A percentile compares a stretch with the other conserved stretches of the same genome.
Conservation (phyloP, 2,797 vertebrate species). For the Erethizon dorsatum region DNA sequence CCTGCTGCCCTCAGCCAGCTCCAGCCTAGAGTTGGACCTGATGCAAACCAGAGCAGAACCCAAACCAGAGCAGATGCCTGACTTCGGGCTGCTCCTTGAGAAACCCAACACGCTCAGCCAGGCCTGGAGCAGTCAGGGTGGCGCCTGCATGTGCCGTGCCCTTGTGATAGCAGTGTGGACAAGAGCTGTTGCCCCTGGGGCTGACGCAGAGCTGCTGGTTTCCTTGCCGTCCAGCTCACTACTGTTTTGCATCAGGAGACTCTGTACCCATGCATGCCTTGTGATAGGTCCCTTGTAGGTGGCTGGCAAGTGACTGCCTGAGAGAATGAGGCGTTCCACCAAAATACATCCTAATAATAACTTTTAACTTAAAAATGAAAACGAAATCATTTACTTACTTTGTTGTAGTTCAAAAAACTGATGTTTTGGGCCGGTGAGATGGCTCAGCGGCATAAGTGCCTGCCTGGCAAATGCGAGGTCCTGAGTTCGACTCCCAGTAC, state of each 20-base stretch:
- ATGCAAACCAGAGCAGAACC: background rate
- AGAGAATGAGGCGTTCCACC: background rate
- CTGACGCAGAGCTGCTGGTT: background rate
- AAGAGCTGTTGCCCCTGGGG: too few relatives aligned
- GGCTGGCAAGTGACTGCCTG: background rate
- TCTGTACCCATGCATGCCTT: background rate
- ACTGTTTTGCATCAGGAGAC: background rate
- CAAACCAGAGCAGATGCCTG: background rate
- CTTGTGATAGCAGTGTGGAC: background rate
- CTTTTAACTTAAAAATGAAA: conserved; percentile 34
- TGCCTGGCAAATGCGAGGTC: too few relatives aligned
- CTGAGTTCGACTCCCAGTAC: too few relatives aligned
- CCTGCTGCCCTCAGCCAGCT: background rate
- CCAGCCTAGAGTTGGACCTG: background rate
- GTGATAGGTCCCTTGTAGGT: background rate
- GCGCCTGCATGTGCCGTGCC: background rate
- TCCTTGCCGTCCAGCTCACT: background rate
- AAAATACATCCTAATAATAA: background rate
- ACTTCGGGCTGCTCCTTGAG: background rate
- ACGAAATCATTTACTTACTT: background rate
- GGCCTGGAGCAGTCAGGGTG: too few relatives aligned
- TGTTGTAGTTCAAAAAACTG: background rate
- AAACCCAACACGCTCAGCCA: background rate
- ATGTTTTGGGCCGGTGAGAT: background rate
- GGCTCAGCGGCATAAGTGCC: too few relatives aligned